Evolutionary conservation across 64 coral and sea anemone genomes (phyloP).

Genomic region (Montipora efflorescens): DNA sequence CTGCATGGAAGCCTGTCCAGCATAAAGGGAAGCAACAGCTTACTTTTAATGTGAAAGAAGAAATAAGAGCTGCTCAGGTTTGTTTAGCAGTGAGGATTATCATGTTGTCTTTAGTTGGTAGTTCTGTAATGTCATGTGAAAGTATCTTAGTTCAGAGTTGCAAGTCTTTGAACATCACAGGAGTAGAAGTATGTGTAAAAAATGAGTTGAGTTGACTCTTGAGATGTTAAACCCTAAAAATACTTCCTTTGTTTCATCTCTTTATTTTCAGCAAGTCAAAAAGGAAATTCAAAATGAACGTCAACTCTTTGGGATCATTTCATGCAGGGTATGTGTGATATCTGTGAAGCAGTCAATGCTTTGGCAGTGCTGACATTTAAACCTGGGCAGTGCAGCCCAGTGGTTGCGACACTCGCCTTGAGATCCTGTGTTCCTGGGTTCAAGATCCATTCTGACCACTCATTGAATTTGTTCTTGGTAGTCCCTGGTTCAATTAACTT

Average conservation of each 20-base stretch:
- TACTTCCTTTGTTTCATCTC: neutral
- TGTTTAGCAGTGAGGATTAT: neutral
- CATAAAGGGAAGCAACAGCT: constrained; percentile 91
- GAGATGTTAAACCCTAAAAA: neutral
- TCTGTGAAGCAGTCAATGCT: too few species aligned
- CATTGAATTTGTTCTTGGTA: too few species aligned
- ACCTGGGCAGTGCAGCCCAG: neutral
- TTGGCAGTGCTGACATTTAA: neutral
- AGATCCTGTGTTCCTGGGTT: too few species aligned
- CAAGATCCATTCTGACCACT: too few species aligned
- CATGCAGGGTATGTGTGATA: constrained; percentile 74
- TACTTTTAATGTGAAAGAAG: constrained; percentile 78
- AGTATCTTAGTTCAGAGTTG: too few species aligned
- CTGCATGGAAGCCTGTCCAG: constrained; percentile 83
- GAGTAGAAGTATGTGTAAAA: too few species aligned
- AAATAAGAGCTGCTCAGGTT: constrained; percentile 91
- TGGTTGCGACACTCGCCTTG: too few species aligned
- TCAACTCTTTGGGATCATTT: constrained; percentile 84
- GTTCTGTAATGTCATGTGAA: too few species aligned
- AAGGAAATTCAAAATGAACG: constrained; percentile 40
- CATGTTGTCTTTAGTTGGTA: too few species aligned
- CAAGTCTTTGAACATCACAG: too few species aligned
- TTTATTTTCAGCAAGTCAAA: constrained; percentile 56
- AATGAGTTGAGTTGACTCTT: too few species aligned
- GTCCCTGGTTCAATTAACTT: too few species aligned